Conservation (phyloP, 2,797 vertebrate genomes). For the Diceros bicornis region DNA sequence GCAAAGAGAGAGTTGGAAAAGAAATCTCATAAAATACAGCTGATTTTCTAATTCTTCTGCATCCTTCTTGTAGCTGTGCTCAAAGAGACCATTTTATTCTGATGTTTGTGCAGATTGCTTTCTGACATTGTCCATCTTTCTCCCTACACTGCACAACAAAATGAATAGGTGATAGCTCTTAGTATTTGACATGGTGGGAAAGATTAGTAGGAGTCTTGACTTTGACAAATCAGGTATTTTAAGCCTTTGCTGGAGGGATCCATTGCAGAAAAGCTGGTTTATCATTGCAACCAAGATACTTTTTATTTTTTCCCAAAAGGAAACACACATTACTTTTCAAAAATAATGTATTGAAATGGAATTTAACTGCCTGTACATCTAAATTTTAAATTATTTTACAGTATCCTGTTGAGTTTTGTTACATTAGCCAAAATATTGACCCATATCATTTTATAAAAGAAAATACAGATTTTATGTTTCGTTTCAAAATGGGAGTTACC, state of each 20-base stretch:
- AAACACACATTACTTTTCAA: not conserved
- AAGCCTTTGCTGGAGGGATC: conserved; percentile 90
- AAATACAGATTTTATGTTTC: conserved; percentile 45
- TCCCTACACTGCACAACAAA: conserved; percentile 77
- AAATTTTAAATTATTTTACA: conserved; percentile 57
- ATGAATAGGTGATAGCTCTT: conserved; percentile 88
- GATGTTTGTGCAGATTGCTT: conserved; percentile 53
- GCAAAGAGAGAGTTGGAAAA: not conserved
- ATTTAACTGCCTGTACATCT: not conserved
- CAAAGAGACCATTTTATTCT: conserved; percentile 49
- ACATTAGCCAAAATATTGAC: not conserved
- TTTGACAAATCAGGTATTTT: conserved; percentile 93
- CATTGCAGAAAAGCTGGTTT: conserved; percentile 70
- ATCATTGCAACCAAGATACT: not conserved
- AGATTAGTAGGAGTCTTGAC: conserved; percentile 92
- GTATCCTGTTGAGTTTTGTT: not conserved
- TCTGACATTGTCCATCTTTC: conserved; percentile 50
- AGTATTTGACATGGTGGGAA: conserved; percentile 88
- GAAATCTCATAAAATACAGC: not conserved
- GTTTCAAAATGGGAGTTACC: not conserved
- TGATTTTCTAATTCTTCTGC: not conserved
- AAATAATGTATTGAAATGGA: not conserved
- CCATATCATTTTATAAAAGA: not conserved
- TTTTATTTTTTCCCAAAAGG: not conserved
- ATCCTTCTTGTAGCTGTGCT: conserved; percentile 3